Conservation (phyloP, 2,113 vertebrate species). For the Nibea coibor region DNA sequence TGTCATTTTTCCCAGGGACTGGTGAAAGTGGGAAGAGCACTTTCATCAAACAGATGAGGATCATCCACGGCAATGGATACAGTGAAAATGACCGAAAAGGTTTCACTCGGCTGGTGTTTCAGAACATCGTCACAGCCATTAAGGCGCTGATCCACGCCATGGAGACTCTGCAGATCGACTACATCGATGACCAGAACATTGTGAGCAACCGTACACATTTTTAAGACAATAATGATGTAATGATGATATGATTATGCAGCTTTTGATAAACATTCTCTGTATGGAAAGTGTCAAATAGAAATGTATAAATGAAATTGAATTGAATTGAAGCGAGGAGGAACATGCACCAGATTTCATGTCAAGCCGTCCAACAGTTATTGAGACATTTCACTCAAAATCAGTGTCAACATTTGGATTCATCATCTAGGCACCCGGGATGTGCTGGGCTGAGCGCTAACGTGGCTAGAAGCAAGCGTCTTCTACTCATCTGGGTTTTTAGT, state of each 20-base stretch:
- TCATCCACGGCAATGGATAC: conserved; percentile 92
- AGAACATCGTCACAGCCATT: conserved; percentile 88
- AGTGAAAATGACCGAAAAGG: conserved; percentile 84
- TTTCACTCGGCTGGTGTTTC: conserved; percentile 87
- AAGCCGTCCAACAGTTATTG: background rate
- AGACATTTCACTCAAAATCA: background rate
- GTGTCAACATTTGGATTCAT: background rate
- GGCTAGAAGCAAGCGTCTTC: background rate
- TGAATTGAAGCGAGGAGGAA: background rate
- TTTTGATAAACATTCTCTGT: background rate
- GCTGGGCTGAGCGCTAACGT: background rate
- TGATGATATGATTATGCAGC: background rate
- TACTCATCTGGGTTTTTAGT: background rate
- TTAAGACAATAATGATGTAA: background rate
- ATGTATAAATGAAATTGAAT: no score
- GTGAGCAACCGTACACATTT: conserved; percentile 71
- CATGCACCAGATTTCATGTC: background rate
- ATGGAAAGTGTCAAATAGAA: no score
- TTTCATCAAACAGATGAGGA: conserved; percentile 97
- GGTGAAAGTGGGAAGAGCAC: conserved; percentile 93
- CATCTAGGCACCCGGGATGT: background rate
- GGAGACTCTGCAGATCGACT: conserved; percentile 83
- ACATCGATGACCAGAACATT: conserved; percentile 82
- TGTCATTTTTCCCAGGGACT: conserved; percentile 81
- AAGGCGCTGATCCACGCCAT: conserved; percentile 86